These are phyloP conservation scores for Dinomys branickii DNA, from an alignment of 2,113 vertebrate genomes.

Conservation along the genomic window DNA sequence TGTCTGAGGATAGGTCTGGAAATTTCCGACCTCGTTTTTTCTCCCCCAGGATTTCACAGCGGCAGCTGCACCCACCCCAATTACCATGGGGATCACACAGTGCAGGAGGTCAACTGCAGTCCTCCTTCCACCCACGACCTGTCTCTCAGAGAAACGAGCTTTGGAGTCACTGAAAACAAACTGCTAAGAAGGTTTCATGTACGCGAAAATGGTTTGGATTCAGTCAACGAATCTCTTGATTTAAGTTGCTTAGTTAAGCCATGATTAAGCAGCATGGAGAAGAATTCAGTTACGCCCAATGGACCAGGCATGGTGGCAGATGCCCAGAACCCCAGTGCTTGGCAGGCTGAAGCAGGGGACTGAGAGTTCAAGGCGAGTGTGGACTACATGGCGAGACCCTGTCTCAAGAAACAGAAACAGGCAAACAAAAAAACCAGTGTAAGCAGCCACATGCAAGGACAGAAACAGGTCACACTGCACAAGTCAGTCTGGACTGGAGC, in stretches of 20 bases:
- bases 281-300: background rate
- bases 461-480: conserved; percentile 34
- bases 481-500: conserved; percentile 18
- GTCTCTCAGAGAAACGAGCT: background rate
- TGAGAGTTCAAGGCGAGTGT: background rate
- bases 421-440: background rate
- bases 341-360: background rate
- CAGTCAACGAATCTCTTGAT: background rate
- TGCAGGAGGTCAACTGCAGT: background rate
- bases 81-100: background rate
- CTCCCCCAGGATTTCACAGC: background rate
- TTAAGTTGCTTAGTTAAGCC: conserved; percentile 35
- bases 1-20: conserved; percentile 10
- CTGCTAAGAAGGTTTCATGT: background rate
- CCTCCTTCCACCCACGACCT: background rate
- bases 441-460: conserved; percentile 28
- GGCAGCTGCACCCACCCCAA: background rate
- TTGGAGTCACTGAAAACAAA: conserved; percentile 45
- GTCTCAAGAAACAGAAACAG: background rate
- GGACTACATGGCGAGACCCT: background rate
- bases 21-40: conserved; percentile 38
- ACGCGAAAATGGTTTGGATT: conserved; percentile 14
- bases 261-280: conserved; percentile 28
- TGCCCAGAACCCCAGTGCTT: background rate
- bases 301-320: background rate